phyloP scores from a whole-genome alignment of 2,888 invertebrate genomes.

The Alviniconcha strummeri region DNA sequence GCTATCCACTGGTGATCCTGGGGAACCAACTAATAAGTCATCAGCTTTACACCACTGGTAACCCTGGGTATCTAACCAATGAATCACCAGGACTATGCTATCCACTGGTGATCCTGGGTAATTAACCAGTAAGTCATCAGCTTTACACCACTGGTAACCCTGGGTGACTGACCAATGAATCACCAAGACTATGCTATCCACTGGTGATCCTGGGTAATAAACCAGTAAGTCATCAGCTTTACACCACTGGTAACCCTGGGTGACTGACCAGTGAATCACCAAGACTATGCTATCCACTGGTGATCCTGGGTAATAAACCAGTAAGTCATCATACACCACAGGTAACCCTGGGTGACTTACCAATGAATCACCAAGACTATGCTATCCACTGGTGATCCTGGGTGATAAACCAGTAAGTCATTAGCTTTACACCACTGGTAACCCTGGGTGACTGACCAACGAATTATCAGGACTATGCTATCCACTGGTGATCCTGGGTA shows the following conservation, averaged over 20 bases:
- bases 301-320: slow-evolving; percentile 87
- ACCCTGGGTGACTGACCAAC: too few species aligned
- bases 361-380: too few species aligned
- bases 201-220: slow-evolving; percentile 85
- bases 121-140: background rate
- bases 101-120: slow-evolving; percentile 86
- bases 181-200: slow-evolving; percentile 88
- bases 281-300: slow-evolving; percentile 77
- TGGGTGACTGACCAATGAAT: slow-evolving; percentile 58
- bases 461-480: too few species aligned
- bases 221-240: background rate
- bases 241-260: slow-evolving; percentile 86
- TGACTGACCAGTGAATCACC: background rate
- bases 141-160: slow-evolving; percentile 85
- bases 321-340: too few species aligned
- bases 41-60: too few species aligned
- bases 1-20: slow-evolving; percentile 76
- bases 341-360: too few species aligned
- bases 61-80: too few species aligned
- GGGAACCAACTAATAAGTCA: background rate
- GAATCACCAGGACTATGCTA: too few species aligned
- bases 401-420: too few species aligned
- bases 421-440: too few species aligned
- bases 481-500: too few species aligned
- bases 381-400: too few species aligned